Base-by-base conservation (phyloP, 2,888 invertebrate species). In the Rotaria socialis region DNA sequence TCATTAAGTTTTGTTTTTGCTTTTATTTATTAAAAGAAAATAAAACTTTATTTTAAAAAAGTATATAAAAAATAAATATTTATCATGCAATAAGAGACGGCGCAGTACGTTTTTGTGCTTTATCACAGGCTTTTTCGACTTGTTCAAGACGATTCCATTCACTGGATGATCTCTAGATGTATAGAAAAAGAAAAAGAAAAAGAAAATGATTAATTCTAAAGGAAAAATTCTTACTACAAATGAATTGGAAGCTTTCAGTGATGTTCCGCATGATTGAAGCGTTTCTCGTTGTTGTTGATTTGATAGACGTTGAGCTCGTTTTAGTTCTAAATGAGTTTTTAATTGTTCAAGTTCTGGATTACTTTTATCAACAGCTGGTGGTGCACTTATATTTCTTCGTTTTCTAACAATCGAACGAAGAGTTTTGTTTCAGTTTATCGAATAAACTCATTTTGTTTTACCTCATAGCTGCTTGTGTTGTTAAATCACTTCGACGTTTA, bases 401-500 rank as follows among this genome's bases (percentile, higher is more conserved):
- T 47, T 47, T 47, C 80, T 80, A 67, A 6, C 2, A 67, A 67
- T 27, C 11, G 47, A 67, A 67, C 6, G 35, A 35, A 14, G 35
- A 35, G 2, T 27, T 35, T 3, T 11, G n/a, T 27, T 19, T 19
- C 0, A 27, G 16, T 67, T 24, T 80, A 5, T 22, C n/a, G 1
- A 7, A 80, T 80, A 2, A 16, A 41, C 14, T 14, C 8, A 67
- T 35, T 14, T 10, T 35, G 7, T 47, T 35, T 35, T 80, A 80
- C 80, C 47, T 80, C 8, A 43, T 19, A 47, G 7, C 24, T 2
- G 80, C 19, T 47, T 43, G 47, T 47, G 80, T 47, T n/a, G 80
- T 80, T 14, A 47, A 80, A 19, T 85, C 86, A 52, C 74, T 87
- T 52, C 67, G 22, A 75, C 55, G 74, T 85, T 85, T 84, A 35